These are phyloP conservation scores for Acromyrmex charruanus DNA, from an alignment of 1,140 invertebrate species.

Conservation along the genomic window DNA sequence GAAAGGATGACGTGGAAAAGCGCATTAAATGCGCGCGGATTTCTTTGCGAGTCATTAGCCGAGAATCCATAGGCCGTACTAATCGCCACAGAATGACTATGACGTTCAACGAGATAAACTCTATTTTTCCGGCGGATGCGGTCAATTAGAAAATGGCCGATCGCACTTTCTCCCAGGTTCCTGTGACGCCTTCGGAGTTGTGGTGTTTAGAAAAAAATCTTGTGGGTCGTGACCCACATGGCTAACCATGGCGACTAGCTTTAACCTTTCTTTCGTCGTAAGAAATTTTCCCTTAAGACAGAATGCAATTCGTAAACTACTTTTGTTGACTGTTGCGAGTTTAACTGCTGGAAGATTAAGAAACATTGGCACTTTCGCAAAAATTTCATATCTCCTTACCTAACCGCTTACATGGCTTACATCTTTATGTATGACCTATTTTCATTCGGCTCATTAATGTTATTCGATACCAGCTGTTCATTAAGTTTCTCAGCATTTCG, in stretches of 20 bases:
- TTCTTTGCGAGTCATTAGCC: slow-evolving; percentile 65
- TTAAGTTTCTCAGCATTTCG: slow-evolving; percentile 24
- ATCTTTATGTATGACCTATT: neutral
- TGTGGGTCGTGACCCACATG: slow-evolving; percentile 37
- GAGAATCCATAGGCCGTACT: slow-evolving; percentile 25
- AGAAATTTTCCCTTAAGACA: neutral
- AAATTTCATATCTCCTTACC: neutral
- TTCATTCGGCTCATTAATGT: slow-evolving; percentile 25
- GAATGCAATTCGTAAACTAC: neutral
- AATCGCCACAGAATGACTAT: slow-evolving; percentile 41
- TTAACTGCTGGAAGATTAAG: neutral
- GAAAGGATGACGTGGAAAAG: slow-evolving; percentile 51
- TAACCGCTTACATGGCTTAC: neutral
- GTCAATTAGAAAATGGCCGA: slow-evolving; percentile 81
- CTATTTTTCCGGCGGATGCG: slow-evolving; percentile 81
- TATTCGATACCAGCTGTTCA: slow-evolving; percentile 10
- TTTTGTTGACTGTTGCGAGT: neutral
- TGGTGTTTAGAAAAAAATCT: slow-evolving; percentile 23
- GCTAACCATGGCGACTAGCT: slow-evolving; percentile 25
- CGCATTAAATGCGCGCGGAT: slow-evolving; percentile 52
- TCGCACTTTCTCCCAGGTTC: slow-evolving; percentile 79
- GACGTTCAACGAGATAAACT: slow-evolving; percentile 44
- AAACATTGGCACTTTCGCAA: neutral
- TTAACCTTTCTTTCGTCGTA: slow-evolving; percentile 12
- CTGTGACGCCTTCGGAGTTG: neutral